Evolutionary conservation across 2,113 vertebrate genomes (phyloP), one percentile per base, ranked within the genome.

Genomic region (Hylia prasina): DNA sequence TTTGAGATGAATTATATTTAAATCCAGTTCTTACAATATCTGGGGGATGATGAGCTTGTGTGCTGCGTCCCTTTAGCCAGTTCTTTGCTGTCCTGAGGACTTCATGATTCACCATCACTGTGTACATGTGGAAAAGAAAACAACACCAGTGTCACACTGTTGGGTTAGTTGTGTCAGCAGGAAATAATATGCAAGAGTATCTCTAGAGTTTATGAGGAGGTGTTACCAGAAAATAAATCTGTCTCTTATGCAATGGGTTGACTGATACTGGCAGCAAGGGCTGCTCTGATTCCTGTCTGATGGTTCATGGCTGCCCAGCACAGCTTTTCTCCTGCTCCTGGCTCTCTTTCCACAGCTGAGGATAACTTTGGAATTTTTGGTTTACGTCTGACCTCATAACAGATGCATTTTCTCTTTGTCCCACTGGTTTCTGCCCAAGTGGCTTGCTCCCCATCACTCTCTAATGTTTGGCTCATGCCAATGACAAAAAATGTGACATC

Each of bases 31-130:
- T 65, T 92, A 69, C 78, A 79, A 4, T 58, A 58, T 78, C 61
- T 42, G 65, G 27, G 13, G 50, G 24, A 61, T 47, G 1, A 6
- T 72, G 33, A 61, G 35, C 72, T 94, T 78, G 2, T 20, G 69
- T 10, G 27, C 44, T 47, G 71, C 90, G 95, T 95, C 76, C 44
- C 72, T 97, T 83, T 87, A 95, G 92, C 66, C 87, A 83, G 31
- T 87, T 68, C 95, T 91, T 61, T 61, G 57, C 65, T 33, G 17
- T 87, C 91, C 73, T 89, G 42, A 78, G 72, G 54, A 56, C 22
- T 68, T 98, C 95, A 98, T 70, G 97, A 96, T 96, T 98, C 98
- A 44, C 39, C 94, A 48, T 98, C 98, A 57, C 98, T 98, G 96
- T 3, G 18, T 56, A 45, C 40, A 84, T 6, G 33, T 40, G 44